Conservation (phyloP, 2,113 vertebrate species). For the Hippolais icterina region DNA sequence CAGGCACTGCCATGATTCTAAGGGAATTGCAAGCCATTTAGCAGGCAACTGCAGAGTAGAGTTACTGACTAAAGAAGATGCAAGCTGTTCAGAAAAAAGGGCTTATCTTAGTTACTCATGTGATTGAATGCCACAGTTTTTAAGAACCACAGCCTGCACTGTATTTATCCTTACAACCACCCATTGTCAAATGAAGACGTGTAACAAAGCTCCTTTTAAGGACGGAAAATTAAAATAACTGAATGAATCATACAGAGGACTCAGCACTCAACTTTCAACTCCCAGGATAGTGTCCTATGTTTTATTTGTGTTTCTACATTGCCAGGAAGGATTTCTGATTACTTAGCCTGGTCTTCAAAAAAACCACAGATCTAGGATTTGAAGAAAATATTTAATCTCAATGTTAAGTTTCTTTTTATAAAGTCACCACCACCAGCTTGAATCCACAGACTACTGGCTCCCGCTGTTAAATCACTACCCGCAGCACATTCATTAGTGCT, state of each 20-base stretch:
- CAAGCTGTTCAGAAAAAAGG: slow-evolving; percentile 31
- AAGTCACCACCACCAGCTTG: not conserved
- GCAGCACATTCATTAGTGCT: not conserved
- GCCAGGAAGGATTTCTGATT: not conserved
- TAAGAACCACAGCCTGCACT: not conserved
- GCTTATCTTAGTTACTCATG: slow-evolving; percentile 36
- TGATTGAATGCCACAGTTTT: not conserved
- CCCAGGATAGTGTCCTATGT: not conserved
- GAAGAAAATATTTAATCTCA: not conserved
- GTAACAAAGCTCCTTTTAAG: slow-evolving; percentile 38
- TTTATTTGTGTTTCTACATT: not conserved
- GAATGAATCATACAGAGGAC: slow-evolving; percentile 47
- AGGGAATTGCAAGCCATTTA: not conserved
- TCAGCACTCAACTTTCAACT: not conserved
- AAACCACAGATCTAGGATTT: not conserved
- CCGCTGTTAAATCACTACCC: not conserved
- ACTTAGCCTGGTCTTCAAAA: not conserved
- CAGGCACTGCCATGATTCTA: not conserved
- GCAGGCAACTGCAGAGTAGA: not conserved
- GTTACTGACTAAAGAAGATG: not conserved
- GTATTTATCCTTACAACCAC: slow-evolving; percentile 35
- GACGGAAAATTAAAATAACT: slow-evolving; percentile 52
- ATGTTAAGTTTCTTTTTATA: not conserved
- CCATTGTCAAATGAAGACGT: slow-evolving; percentile 36
- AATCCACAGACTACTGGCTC: not conserved